Evolutionary conservation across 2,888 invertebrate species (phyloP), one percentile per base, ranked within the genome.

Genomic region (Craniophora ligustri): DNA sequence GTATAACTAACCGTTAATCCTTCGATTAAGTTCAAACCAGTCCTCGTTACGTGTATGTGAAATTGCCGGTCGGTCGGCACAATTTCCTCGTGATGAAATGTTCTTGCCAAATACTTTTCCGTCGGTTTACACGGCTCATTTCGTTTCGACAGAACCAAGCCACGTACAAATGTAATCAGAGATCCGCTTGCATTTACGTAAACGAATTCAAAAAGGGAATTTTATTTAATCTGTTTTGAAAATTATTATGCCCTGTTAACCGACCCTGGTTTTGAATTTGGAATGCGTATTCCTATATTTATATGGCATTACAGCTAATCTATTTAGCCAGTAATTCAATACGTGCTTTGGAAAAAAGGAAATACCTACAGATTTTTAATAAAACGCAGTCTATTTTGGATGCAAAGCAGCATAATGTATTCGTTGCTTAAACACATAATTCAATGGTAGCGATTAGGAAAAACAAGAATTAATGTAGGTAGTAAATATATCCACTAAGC

Each of bases 161-260:
- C 86, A 88, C 85, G 86, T 87, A 84, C 80, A 67, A 77, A 75
- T 75, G 78, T 79, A 85, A 88, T 88, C 87, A 86, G 79, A 83
- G 83, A 86, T 87, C 84, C 87, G 86, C 77, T 76, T 82, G 75
- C 75, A 78, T 78, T 84, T 83, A 87, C 86, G 85, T 88, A 86
- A 84, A 77, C 74, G 76, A 75, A 72, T 82, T 80, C 76, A 66
- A 81, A 83, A 70, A 74, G 67, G 57, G 57, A 68, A 64, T 73
- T 77, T 73, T 76, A 77, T 73, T 64, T 67, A 60, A 51, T 72
- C 53, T 38, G 13, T 55, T 50, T 40, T 46, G 32, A 26, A 45
- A 55, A 61, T 60, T 11, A 58, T 62, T 54, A 50, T 42, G 50
- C 32, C n/a, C 49, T 36, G 45, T 28, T 34, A 36, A 21, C 10